Conservation (phyloP, 2,113 vertebrate species). For the Ellobius talpinus region DNA sequence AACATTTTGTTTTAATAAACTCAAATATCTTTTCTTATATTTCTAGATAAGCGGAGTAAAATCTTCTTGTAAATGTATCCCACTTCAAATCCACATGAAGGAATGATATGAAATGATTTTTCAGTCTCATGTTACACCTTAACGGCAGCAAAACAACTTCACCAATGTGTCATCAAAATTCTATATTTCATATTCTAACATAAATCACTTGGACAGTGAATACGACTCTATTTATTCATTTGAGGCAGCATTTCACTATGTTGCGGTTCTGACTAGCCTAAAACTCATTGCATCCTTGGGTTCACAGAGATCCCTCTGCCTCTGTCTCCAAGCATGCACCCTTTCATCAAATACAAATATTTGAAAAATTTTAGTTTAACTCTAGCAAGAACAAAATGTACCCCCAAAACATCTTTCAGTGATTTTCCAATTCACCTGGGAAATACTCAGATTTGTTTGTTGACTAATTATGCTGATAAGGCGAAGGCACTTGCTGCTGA, state of each 20-base stretch:
- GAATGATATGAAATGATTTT: constrained; percentile 13
- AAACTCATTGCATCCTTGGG: background rate
- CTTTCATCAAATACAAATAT: background rate
- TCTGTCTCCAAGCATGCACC: background rate
- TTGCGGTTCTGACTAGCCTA: background rate
- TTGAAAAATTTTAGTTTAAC: constrained; percentile 54
- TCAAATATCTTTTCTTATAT: constrained; percentile 52
- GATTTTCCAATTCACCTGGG: constrained; percentile 48
- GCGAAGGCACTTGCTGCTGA: background rate
- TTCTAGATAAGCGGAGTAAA: constrained; percentile 23
- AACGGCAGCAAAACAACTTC: constrained; percentile 37
- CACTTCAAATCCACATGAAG: constrained; percentile 5
- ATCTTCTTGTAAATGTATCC: constrained; percentile 37
- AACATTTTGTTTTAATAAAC: constrained; percentile 30
- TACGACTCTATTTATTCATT: background rate
- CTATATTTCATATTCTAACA: constrained; percentile 71
- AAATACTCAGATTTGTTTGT: constrained; percentile 43
- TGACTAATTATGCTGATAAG: constrained; percentile 41
- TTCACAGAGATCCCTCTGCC: background rate
- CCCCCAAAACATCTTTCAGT: constrained; percentile 53
- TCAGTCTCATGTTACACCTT: constrained; percentile 4
- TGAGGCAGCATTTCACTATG: background rate
- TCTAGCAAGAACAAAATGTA: constrained; percentile 66
- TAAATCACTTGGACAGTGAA: constrained; percentile 48
- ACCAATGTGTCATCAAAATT: constrained; percentile 50